Evolutionary conservation across 2,113 vertebrate species (phyloP), one percentile per base, ranked within the genome.

Genomic region (Elachura formosa): DNA sequence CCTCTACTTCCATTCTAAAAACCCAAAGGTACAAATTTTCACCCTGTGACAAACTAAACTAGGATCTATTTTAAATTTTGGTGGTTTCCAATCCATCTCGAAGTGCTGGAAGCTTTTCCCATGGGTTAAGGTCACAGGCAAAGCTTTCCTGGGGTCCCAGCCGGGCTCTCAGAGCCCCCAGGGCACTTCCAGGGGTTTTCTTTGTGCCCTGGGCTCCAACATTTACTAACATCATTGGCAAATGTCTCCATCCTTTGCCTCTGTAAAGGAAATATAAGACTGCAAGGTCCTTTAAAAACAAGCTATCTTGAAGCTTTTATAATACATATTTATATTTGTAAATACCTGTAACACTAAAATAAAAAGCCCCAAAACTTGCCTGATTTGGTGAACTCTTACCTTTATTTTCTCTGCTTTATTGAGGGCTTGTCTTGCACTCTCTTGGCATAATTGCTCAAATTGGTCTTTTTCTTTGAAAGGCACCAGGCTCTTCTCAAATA

Each of bases 401-500:
- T 99, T 99, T 77, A 98, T 98, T 93, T 98, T 98, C 85, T 98
- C 96, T 31, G 97, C 89, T 78, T 98, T 98, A 61, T 97, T 98
- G 77, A 97, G 97, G 11, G 98, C 97, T 84, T 98, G 98, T 97
- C 97, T 98, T 84, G 98, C 98, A 93, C 98, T 99, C 88, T 98
- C 97, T 64, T 98, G 98, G 96, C 97, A 98, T 6, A 99, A 97
- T 26, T 98, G 97, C 40, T 99, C 98, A 95, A 98, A 99, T 40
- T 99, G 99, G 56, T 98, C 98, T 97, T 98, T 98, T 79, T 98
- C 99, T 78, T 98, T 98, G 90, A 99, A 99, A 29, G 98, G 94
- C 36, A 99, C 98, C 93, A 99, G 98, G 96, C 98, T 99, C 96
- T 99, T 99, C 97, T 99, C 99, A 96, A 98, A 99, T 93, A 99